Evolutionary conservation across 2,113 vertebrate genomes (phyloP).

Genomic region (Callipepla californica): DNA sequence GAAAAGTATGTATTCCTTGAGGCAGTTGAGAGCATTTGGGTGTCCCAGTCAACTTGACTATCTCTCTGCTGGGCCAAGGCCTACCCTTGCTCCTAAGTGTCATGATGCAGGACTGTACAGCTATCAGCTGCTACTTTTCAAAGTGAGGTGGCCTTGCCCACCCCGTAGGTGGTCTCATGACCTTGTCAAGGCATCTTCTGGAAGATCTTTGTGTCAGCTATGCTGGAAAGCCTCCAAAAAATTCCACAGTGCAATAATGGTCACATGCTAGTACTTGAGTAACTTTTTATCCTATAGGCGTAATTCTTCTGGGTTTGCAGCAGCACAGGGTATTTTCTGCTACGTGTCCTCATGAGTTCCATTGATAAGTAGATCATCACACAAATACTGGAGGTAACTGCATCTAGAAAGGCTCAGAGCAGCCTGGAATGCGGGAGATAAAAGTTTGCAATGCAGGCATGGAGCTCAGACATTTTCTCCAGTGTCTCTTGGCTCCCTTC

Average conservation of each 20-base stretch:
- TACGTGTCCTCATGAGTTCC: not conserved
- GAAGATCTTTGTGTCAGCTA: not conserved
- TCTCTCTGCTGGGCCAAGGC: not conserved
- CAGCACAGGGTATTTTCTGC: not conserved
- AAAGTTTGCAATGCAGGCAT: not conserved
- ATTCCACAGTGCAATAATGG: not conserved
- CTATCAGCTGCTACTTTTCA: not conserved
- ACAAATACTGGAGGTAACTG: not conserved
- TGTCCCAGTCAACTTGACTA: not conserved
- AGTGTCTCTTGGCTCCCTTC: not conserved
- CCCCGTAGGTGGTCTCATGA: not conserved
- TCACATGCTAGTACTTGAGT: not conserved
- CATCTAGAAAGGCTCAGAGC: not conserved
- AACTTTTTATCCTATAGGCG: not conserved
- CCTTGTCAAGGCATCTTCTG: not conserved
- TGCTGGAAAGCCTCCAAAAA: not conserved
- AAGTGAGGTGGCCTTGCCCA: not conserved
- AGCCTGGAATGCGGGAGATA: not conserved
- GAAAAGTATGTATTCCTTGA: not conserved
- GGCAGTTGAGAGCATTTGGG: not conserved
- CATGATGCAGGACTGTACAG: fast-evolving
- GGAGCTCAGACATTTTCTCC: not conserved
- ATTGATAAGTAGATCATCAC: not conserved
- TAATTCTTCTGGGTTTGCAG: too few relatives aligned
- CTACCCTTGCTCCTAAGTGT: not conserved